Conservation (phyloP, 1,140 invertebrate genomes). For the Drosophila chauvacae region DNA sequence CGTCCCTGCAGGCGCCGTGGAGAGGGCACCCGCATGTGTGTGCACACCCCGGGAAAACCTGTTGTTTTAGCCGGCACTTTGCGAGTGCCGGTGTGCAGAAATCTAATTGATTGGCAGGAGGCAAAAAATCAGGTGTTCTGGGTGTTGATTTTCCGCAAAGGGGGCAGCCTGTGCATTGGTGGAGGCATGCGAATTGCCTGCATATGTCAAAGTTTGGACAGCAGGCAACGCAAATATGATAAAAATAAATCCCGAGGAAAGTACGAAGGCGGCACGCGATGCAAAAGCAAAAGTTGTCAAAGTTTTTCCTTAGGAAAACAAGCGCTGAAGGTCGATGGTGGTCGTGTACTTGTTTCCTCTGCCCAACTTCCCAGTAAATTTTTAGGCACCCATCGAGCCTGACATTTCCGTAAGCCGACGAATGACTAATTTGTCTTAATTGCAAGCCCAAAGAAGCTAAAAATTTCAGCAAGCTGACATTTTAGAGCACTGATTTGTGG, state of each 20-base stretch:
- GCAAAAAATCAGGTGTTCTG: constrained; percentile 23
- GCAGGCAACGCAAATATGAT: constrained; percentile 75
- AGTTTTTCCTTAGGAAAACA: constrained; percentile 8
- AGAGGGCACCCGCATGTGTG: constrained; percentile 20
- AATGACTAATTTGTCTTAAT: constrained; percentile 75
- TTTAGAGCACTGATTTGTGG: constrained; percentile 59
- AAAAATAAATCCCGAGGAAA: constrained; percentile 39
- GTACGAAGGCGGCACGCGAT: constrained; percentile 59
- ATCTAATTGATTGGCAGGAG: constrained; percentile 75
- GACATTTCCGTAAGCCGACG: constrained; percentile 63
- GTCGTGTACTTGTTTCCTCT: constrained; percentile 52
- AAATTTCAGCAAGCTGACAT: constrained; percentile 56
- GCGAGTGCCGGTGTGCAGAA: constrained; percentile 43
- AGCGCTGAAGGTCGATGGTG: constrained; percentile 64
- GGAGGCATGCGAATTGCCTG: constrained; percentile 30
- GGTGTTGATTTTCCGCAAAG: constrained; percentile 61
- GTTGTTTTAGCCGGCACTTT: constrained; percentile 48
- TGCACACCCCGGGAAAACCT: constrained; percentile 44
- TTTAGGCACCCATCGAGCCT: constrained; percentile 37
- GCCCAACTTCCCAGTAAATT: constrained; percentile 16
- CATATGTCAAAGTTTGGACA: constrained; percentile 81
- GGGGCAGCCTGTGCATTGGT: too few species aligned
- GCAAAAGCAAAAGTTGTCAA: constrained; percentile 24
- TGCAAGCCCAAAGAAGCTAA: constrained; percentile 36
- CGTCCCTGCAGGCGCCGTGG: constrained; percentile 45